phyloP scores from a whole-genome alignment of 2,888 invertebrate species.

The Argynnis bischoffii region DNA sequence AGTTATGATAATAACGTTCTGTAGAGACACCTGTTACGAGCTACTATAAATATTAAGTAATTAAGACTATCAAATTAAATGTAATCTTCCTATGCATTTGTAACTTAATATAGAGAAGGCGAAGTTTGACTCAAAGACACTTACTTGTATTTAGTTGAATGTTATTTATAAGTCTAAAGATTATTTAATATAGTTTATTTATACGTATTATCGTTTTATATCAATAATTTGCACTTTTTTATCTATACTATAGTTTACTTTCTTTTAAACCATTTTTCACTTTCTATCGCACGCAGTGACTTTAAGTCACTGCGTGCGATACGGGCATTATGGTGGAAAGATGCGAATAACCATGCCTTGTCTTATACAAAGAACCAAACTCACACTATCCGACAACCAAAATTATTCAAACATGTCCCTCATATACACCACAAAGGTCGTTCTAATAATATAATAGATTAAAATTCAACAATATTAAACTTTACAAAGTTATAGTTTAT shows the following conservation, averaged over 20 bases:
- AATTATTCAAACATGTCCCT: neutral
- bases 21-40: slow-evolving; percentile 21
- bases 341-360: no score
- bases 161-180: no score
- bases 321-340: no score
- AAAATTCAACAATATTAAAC: slow-evolving; percentile 4
- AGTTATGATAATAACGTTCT: slow-evolving; percentile 21
- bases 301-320: no score
- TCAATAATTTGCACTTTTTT: no score
- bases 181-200: no score
- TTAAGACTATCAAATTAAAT: slow-evolving; percentile 16
- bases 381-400: neutral
- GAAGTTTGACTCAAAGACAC: neutral
- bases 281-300: no score
- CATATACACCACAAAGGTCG: neutral
- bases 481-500: slow-evolving; percentile 10
- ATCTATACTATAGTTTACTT: no score
- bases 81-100: slow-evolving; percentile 12
- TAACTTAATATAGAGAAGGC: neutral
- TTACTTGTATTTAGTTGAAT: no score
- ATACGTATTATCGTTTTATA: no score
- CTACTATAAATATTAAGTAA: slow-evolving; percentile 18
- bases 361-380: neutral
- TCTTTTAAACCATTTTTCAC: no score
- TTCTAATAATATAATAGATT: neutral